phyloP scores from a whole-genome alignment of 2,888 invertebrate genomes.

The Trypoxylon attenuatum region DNA sequence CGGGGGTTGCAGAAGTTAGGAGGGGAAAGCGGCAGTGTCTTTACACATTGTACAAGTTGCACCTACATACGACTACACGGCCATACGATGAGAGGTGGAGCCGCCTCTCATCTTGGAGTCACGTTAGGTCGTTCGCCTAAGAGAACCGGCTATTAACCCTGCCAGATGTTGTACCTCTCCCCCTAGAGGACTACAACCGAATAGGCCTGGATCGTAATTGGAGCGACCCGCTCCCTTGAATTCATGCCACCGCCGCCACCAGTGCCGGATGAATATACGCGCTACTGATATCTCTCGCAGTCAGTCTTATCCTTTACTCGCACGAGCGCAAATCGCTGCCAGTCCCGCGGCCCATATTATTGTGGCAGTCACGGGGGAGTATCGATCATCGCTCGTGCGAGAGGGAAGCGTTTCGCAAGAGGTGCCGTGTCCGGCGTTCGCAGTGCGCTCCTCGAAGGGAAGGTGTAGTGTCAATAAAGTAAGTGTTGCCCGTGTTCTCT shows the following conservation, averaged over 20 bases:
- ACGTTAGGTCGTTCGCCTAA: slow-evolving; percentile 51
- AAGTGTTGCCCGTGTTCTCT: slow-evolving; percentile 52
- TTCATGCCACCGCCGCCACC: neutral
- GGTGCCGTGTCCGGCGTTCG: slow-evolving; percentile 15
- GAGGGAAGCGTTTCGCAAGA: slow-evolving; percentile 29
- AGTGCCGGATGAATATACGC: slow-evolving; percentile 22
- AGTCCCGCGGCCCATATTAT: neutral
- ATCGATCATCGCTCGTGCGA: slow-evolving; percentile 47
- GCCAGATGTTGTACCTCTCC: slow-evolving; percentile 39
- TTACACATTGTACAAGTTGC: slow-evolving; percentile 37
- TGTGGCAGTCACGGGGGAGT: slow-evolving; percentile 15
- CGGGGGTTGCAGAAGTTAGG: too few relatives aligned
- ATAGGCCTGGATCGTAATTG: slow-evolving; percentile 38
- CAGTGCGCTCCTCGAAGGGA: slow-evolving; percentile 22
- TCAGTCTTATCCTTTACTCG: neutral
- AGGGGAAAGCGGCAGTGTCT: slow-evolving; percentile 16
- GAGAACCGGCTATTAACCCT: slow-evolving; percentile 53
- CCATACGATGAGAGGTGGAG: slow-evolving; percentile 28
- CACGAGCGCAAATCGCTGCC: neutral
- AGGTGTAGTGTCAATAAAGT: slow-evolving; percentile 59
- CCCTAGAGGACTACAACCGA: slow-evolving; percentile 26
- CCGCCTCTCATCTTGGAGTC: slow-evolving; percentile 35
- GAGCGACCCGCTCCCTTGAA: slow-evolving; percentile 29
- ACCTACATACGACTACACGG: slow-evolving; percentile 24
- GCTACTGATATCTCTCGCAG: neutral